Evolutionary conservation across 2,797 vertebrate genomes (phyloP).

Genomic region (Pampus argenteus): DNA sequence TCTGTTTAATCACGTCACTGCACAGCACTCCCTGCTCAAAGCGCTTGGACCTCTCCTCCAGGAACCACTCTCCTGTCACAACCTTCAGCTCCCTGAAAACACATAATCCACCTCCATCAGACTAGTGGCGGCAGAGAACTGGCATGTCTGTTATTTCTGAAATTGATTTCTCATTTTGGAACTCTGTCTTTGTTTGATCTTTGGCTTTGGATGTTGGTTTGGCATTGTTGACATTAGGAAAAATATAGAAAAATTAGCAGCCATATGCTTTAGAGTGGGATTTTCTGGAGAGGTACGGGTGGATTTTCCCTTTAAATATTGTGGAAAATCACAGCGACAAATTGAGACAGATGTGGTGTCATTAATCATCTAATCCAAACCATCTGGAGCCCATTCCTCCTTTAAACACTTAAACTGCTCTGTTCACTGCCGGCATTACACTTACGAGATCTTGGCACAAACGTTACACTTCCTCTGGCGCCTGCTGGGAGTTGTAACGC

Average conservation of each 20-base stretch:
- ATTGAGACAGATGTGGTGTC: constrained; percentile 35
- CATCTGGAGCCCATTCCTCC: constrained; percentile 32
- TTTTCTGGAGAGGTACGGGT: neutral
- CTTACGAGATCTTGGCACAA: constrained; percentile 95
- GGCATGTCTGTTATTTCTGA: neutral
- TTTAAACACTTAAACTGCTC: neutral
- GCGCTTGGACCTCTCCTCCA: constrained; percentile 95
- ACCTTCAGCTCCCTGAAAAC: constrained; percentile 90
- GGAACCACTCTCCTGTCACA: constrained; percentile 97
- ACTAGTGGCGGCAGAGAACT: neutral
- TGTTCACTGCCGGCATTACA: constrained; percentile 51
- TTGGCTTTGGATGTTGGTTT: too few relatives aligned
- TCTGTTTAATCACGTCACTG: constrained; percentile 91
- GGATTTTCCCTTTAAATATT: constrained; percentile 2
- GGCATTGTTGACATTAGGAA: neutral
- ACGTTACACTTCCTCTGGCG: constrained; percentile 90
- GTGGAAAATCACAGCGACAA: constrained; percentile 10
- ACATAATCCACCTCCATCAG: constrained; percentile 23
- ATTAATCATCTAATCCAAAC: constrained; percentile 41
- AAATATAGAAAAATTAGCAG: too few relatives aligned
- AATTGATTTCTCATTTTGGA: constrained; percentile 2
- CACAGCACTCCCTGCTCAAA: constrained; percentile 87
- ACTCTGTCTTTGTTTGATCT: too few relatives aligned
- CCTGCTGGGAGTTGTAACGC: constrained; percentile 69
- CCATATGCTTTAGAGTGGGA: too few relatives aligned